Conservation (phyloP, 2,113 vertebrate genomes). For the Panurus biarmicus region DNA sequence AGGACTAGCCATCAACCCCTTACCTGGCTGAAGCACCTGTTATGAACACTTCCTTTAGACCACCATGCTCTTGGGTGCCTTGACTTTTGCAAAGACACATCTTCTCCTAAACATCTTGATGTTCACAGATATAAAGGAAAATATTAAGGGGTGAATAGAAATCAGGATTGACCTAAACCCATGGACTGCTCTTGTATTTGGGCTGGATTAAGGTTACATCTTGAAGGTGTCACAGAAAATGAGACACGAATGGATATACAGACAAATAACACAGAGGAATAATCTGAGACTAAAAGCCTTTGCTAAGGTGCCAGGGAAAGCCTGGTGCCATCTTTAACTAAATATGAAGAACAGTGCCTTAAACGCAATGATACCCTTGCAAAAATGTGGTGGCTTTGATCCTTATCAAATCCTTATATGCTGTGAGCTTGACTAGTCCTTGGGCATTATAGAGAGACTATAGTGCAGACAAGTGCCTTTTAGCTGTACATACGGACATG, state of each 20-base stretch:
- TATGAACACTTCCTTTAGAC: neutral
- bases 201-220: neutral
- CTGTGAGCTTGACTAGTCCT: neutral
- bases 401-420: neutral
- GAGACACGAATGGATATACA: neutral
- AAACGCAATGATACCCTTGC: neutral
- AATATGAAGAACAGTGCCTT: neutral
- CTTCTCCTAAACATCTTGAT: neutral
- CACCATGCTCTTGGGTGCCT: neutral
- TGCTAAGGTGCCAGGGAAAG: neutral
- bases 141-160: neutral
- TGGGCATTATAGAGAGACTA: neutral
- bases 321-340: neutral
- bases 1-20: neutral
- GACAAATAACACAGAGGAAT: neutral
- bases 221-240: neutral
- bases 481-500: fast-evolving
- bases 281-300: neutral
- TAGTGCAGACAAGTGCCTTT: neutral
- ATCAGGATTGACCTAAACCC: neutral
- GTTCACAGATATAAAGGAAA: neutral
- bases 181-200: neutral
- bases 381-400: neutral
- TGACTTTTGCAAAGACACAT: neutral
- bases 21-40: neutral